Evolutionary conservation across 2,113 vertebrate species (phyloP), one percentile per base, ranked within the genome.

Genomic region (Riparia riparia): DNA sequence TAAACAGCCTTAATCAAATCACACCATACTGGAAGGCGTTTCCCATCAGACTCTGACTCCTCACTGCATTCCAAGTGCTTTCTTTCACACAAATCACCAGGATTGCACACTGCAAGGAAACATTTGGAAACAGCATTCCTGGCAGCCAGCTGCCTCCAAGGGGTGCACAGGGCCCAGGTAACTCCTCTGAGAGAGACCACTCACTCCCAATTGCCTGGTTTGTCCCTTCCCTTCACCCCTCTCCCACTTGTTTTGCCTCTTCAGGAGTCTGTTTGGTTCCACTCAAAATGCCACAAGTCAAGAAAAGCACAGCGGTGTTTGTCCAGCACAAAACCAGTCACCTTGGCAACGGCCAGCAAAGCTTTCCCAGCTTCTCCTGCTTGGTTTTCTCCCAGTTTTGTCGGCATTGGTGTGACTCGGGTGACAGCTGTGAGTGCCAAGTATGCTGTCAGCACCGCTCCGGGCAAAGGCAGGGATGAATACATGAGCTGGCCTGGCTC

Each of bases 341-440:
- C 96, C 97, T 13, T 28, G 92, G 94, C 83, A 97, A 97, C 95
- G 0, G 63, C 39, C n/a, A 82, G 71, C 39, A 79, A 89, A 82
- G 70, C 92, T 77, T 78, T 79, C 78, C 88, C 87, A 13, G 39
- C 26, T 65, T 69, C 57, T 92, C 42, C 93, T 19, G 47, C 82
- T 81, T 44, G 2, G 0, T 89, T 92, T 90, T 56, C 41, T 34
- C 47, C 72, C 14, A 41, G 22, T 82, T 92, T 89, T 24, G 66
- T 63, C 37, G 32, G 18, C 49, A 42, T 28, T 39, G 66, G 34
- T 32, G 74, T 47, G 72, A 34, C 77, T 54, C 8, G 77, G 82
- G 24, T 22, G 78, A 91, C 60, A 84, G 91, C 81, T 65, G 4
- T 1, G 18, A 80, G 95, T 79, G 90, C 94, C 73, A 97, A 97